Percentiles rank a stretch among this genome's conserved stretches.
phyloP scores from a whole-genome alignment of 1,140 invertebrate species.

The Pogonus chalceus region DNA sequence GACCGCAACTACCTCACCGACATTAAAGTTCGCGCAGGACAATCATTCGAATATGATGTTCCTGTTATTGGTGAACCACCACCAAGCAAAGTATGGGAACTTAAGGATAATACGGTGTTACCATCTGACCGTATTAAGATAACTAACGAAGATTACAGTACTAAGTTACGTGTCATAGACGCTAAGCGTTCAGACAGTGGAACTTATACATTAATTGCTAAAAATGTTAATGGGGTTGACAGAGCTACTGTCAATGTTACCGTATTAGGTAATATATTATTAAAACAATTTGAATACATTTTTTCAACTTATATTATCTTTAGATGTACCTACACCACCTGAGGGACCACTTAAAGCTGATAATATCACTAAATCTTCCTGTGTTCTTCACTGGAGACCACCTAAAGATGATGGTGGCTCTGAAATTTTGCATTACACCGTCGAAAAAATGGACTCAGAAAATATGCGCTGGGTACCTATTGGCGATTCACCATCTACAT shows the following conservation, averaged over 20 bases:
- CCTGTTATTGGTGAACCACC: conserved; percentile 90
- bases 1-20: conserved; percentile 87
- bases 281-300: no score
- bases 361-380: conserved; percentile 76
- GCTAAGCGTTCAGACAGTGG: conserved; percentile 85
- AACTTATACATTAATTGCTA: conserved; percentile 77
- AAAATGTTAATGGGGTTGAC: conserved; percentile 86
- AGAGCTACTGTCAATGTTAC: conserved; percentile 76
- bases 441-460: conserved; percentile 92
- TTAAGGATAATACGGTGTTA: conserved; percentile 69
- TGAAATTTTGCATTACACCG: conserved; percentile 81
- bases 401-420: conserved; percentile 88
- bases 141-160: conserved; percentile 75
- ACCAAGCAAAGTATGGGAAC: conserved; percentile 84
- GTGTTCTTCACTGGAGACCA: conserved; percentile 73
- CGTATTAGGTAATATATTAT: conserved; percentile 43
- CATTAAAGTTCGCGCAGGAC: conserved; percentile 85
- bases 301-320: no score
- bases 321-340: conserved; percentile 75
- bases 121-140: conserved; percentile 77
- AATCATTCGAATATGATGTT: conserved; percentile 87
- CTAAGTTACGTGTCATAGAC: conserved; percentile 77
- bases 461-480: conserved; percentile 90
- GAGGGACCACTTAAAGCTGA: conserved; percentile 76
- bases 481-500: conserved; percentile 59